Evolutionary conservation across 2,797 vertebrate species (phyloP).

Genomic region (Leptatherina wallacei): DNA sequence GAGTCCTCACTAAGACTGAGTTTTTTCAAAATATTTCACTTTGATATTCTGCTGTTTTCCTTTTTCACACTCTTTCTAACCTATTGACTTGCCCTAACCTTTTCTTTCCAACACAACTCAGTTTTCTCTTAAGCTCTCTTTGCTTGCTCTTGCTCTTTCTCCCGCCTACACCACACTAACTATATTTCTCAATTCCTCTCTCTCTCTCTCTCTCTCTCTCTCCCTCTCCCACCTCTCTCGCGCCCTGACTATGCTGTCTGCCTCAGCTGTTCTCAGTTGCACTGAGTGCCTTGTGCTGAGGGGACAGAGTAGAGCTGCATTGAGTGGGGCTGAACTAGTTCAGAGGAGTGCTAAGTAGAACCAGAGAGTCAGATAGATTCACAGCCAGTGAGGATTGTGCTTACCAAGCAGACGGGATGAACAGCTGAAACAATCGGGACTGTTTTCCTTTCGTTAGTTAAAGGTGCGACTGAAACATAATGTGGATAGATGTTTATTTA

Average conservation of each 20-base stretch:
- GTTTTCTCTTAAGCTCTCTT: constrained; percentile 59
- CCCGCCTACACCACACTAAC: constrained; percentile 65
- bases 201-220: constrained; percentile 36
- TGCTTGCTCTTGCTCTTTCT: constrained; percentile 63
- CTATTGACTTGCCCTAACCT: constrained; percentile 60
- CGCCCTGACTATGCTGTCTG: constrained; percentile 70
- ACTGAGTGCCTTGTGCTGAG: constrained; percentile 73
- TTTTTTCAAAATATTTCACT: constrained; percentile 18
- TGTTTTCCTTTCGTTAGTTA: constrained; percentile 75
- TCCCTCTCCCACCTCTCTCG: constrained; percentile 43
- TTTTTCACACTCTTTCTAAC: constrained; percentile 56
- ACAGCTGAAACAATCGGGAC: constrained; percentile 74
- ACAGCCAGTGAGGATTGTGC: constrained; percentile 54
- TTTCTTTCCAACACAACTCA: constrained; percentile 50
- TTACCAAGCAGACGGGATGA: constrained; percentile 66
- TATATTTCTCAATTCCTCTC: constrained; percentile 56
- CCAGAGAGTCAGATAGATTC: constrained; percentile 48
- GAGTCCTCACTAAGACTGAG: background rate
- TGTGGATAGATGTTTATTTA: constrained; percentile 48
- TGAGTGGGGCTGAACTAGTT: constrained; percentile 69
- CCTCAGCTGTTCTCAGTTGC: constrained; percentile 82
- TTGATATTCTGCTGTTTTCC: constrained; percentile 32
- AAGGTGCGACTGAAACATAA: constrained; percentile 57
- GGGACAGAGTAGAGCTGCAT: constrained; percentile 75
- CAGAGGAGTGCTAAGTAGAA: constrained; percentile 57